phyloP scores from a whole-genome alignment of 2,888 invertebrate genomes.

The Alitta virens region DNA sequence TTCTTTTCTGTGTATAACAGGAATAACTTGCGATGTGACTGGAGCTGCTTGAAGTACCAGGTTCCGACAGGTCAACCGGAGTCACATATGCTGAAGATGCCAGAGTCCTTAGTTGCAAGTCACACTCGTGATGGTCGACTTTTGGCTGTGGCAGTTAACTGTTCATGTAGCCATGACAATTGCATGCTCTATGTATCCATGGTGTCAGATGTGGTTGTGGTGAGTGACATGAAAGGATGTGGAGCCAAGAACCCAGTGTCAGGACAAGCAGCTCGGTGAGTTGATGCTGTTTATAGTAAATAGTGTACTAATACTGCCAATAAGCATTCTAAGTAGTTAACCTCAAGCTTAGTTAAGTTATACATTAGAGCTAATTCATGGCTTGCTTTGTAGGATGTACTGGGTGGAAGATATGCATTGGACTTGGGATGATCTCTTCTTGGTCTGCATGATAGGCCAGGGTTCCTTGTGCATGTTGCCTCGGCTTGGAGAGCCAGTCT shows the following conservation, averaged over 20 bases:
- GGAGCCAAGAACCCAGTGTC: conserved; percentile 23
- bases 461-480: conserved; percentile 49
- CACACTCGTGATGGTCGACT: conserved; percentile 47
- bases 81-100: conserved; percentile 37
- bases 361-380: too few species aligned
- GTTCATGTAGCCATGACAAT: conserved; percentile 38
- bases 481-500: conserved; percentile 49
- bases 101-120: conserved; percentile 39
- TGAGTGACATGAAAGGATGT: conserved; percentile 37
- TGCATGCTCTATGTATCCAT: conserved; percentile 48
- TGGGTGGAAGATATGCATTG: conserved; percentile 50
- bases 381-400: conserved; percentile 35
- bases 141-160: conserved; percentile 51
- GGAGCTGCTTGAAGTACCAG: conserved; percentile 21
- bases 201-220: conserved; percentile 43
- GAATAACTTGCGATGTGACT: conserved; percentile 19
- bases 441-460: conserved; percentile 44
- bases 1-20: too few species aligned
- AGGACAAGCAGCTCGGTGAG: neutral
- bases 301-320: too few species aligned
- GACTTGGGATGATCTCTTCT: conserved; percentile 49
- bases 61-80: conserved; percentile 17
- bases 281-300: too few species aligned
- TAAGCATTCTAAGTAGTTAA: too few species aligned
- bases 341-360: too few species aligned